A percentile compares a stretch with the other conserved stretches of the same genome.
Conservation (phyloP, 2,888 invertebrate genomes). For the Crematogaster levior region DNA sequence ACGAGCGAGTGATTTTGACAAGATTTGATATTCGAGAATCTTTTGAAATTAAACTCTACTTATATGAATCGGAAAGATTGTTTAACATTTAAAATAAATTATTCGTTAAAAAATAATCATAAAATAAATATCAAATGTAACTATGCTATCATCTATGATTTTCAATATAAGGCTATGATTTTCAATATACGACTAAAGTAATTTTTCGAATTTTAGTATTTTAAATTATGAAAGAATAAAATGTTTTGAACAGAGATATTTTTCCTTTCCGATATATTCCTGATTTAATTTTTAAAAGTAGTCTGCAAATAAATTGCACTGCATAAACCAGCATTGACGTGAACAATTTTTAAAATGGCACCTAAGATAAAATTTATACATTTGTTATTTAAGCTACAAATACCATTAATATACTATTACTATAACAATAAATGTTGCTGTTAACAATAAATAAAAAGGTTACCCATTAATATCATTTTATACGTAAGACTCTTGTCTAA, state of each 20-base stretch:
- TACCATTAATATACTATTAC: background rate
- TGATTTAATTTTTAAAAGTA: background rate
- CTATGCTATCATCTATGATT: background rate
- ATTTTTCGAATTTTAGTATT: background rate
- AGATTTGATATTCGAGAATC: background rate
- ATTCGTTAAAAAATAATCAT: background rate
- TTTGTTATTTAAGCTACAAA: background rate
- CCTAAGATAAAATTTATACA: background rate
- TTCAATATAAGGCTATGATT: too few species aligned
- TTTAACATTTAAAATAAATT: background rate
- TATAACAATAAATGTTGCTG: background rate
- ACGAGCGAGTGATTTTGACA: background rate
- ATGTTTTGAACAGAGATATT: background rate
- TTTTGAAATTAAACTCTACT: background rate
- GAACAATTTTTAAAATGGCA: background rate
- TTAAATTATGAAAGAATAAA: background rate
- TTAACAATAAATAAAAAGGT: background rate
- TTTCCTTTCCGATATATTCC: background rate
- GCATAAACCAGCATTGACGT: background rate
- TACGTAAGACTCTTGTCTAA: background rate
- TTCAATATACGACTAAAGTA: background rate
- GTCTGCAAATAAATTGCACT: background rate
- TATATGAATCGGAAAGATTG: background rate
- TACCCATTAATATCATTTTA: background rate
- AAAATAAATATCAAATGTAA: background rate